These are phyloP conservation scores for Gymnoscopelus braueri DNA, from an alignment of 2,797 vertebrate species.

Conservation along the genomic window DNA sequence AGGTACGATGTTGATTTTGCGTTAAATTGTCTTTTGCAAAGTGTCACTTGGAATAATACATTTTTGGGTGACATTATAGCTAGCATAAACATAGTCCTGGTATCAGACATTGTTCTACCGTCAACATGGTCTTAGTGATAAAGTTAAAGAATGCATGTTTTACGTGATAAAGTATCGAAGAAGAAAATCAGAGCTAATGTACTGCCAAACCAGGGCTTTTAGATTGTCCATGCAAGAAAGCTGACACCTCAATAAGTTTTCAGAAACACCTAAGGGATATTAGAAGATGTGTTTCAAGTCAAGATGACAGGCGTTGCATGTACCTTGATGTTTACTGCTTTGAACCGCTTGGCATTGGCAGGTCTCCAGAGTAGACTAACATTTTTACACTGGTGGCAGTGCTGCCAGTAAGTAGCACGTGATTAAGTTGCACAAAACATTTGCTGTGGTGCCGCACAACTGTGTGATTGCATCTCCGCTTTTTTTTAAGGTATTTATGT, in stretches of 20 bases:
- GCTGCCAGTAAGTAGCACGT: no score
- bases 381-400: no score
- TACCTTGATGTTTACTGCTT: constrained; percentile 83
- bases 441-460: no score
- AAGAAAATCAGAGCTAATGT: constrained; percentile 27
- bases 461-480: no score
- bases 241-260: no score
- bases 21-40: constrained; percentile 34
- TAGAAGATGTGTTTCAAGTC: constrained; percentile 30
- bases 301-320: constrained; percentile 79
- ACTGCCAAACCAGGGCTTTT: constrained; percentile 16
- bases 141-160: background rate
- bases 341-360: constrained; percentile 73
- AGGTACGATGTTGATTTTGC: constrained; percentile 44
- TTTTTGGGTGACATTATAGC: constrained; percentile 53
- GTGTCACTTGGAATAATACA: constrained; percentile 52
- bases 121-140: constrained; percentile 45
- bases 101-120: constrained; percentile 49
- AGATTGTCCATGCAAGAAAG: no score
- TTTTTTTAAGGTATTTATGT: no score
- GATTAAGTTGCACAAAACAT: no score
- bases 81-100: constrained; percentile 49
- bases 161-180: constrained; percentile 2
- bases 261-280: no score
- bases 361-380: no score